Evolutionary conservation across 2,113 vertebrate species (phyloP), one percentile per base, ranked within the genome.

Genomic region (Rattus rattus): DNA sequence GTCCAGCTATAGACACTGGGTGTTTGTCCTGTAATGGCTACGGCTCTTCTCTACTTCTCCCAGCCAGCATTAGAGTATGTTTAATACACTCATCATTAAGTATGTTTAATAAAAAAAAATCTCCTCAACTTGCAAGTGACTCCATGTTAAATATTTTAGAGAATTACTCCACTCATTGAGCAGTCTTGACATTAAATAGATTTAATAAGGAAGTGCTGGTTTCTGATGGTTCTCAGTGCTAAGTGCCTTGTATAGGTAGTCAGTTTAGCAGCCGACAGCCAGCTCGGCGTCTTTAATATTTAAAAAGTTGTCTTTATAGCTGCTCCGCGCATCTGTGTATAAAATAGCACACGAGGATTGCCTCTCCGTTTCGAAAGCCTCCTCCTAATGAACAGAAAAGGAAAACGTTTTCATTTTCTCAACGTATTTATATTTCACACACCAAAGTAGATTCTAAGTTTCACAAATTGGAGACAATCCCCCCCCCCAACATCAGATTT

Each of bases 51-150:
- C 95, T 4, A n/a, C n/a, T 8, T 28, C 96, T 97, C 94, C 69
- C 16, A 83, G 90, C 69, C 54, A 97, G 84, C 93, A 96, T 95
- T 86, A 92, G 96, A 97, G 97, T 98, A 96, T 95, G 61, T 97
- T 98, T 98, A 98, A 98, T 98, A 98, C 39, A 92, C 97, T 98
- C 98, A 98, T 97, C 97, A 92, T 98, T 90, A 98, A 98, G 96
- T 98, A 95, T 95, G 69, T 97, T 98, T 98, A 98, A 98, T 98
- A 98, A 98, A 98, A 98, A 98, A 98, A 94, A 96, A n/a, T 65
- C 96, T 98, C 97, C 96, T 97, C 94, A 96, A 79, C 94, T 0
- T 9, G 97, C 81, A 69, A 97, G 79, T 96, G 93, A 96, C 96
- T 98, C 93, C 96, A 26, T 89, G 97, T 98, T 98, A 98, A 99